Percentiles rank a stretch among this genome's conserved stretches.
phyloP scores from a whole-genome alignment of 2,113 vertebrate species.

The Ranitomeya variabilis region DNA sequence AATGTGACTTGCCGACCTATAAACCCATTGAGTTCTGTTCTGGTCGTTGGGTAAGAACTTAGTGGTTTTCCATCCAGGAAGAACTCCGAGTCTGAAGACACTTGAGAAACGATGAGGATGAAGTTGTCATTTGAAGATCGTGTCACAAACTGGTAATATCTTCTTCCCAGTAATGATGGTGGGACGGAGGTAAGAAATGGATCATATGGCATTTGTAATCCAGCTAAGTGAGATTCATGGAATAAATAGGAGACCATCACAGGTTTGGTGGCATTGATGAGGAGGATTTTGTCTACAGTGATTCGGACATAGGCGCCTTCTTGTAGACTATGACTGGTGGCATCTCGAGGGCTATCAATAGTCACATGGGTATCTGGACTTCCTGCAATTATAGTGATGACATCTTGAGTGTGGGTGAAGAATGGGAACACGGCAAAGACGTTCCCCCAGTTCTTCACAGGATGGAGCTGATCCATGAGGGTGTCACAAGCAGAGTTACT shows the following conservation, averaged over 20 bases:
- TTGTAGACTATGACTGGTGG: background rate
- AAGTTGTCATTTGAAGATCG: background rate
- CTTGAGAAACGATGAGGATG: background rate
- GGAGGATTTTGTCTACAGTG: background rate
- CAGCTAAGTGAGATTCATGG: background rate
- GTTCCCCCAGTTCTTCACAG: constrained; percentile 26
- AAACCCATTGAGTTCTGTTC: background rate
- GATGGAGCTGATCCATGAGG: constrained; percentile 25
- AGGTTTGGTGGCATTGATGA: background rate
- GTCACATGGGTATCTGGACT: background rate
- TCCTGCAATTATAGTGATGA: constrained; percentile 12
- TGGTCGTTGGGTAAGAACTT: background rate
- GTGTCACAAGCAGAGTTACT: background rate
- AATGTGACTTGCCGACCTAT: constrained; percentile 25
- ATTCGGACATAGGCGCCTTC: background rate
- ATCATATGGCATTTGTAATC: background rate
- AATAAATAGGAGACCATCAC: constrained; percentile 35
- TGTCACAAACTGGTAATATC: constrained; percentile 34
- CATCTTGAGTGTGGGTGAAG: constrained; percentile 8
- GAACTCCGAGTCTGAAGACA: background rate
- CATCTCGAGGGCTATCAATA: background rate
- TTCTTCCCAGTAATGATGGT: background rate
- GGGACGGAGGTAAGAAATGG: constrained; percentile 27
- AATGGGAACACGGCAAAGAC: constrained; percentile 28
- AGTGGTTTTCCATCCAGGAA: constrained; percentile 22